phyloP scores from a whole-genome alignment of 2,888 invertebrate genomes.

The Tanypteryx hageni region DNA sequence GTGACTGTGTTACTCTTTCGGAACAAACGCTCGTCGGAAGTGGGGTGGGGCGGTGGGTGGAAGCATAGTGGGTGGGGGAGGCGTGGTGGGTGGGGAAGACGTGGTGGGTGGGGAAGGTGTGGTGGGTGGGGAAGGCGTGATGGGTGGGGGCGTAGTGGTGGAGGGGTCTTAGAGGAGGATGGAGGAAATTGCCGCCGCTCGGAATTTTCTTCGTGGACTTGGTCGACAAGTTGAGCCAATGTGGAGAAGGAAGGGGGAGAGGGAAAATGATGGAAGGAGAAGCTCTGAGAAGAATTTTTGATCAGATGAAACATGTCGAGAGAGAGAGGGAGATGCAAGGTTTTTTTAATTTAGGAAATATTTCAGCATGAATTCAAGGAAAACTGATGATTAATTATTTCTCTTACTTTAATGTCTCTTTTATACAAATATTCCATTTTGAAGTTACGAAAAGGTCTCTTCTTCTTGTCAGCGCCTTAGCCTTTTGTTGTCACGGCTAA shows the following conservation, averaged over 20 bases:
- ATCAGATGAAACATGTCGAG: conserved; percentile 25
- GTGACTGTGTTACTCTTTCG: neutral
- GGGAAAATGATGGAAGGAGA: neutral
- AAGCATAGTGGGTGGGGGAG: neutral
- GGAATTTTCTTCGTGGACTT: conserved; percentile 22
- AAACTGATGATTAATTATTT: conserved; percentile 7
- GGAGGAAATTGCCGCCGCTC: neutral
- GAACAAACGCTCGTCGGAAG: neutral
- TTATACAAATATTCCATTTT: neutral
- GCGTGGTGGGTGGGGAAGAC: neutral
- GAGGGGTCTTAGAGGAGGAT: neutral
- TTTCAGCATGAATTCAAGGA: neutral
- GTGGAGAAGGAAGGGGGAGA: neutral
- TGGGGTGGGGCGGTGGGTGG: neutral
- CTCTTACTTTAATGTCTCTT: neutral
- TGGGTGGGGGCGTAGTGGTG: neutral
- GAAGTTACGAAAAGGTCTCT: neutral
- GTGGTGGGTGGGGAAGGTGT: neutral
- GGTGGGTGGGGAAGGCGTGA: too few species aligned
- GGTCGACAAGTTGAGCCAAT: conserved; percentile 60
- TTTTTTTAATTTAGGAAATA: conserved; percentile 9
- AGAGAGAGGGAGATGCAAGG: neutral
- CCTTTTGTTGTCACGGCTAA: too few species aligned
- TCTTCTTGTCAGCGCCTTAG: too few species aligned
- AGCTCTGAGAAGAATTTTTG: neutral